phyloP scores from a whole-genome alignment of 2,113 vertebrate species.

The Cinclus mexicanus region DNA sequence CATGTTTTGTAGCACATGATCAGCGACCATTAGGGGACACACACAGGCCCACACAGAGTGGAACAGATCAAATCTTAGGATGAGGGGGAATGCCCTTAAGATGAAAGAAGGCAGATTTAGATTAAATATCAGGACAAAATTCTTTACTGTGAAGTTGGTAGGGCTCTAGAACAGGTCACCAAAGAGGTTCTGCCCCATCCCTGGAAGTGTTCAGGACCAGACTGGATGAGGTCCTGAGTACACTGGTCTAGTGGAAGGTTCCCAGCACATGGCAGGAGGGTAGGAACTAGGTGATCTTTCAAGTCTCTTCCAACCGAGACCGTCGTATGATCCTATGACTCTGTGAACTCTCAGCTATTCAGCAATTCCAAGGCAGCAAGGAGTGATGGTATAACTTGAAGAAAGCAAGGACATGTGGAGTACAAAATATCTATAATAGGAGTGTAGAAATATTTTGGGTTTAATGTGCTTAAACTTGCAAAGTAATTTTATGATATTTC shows the following conservation, averaged over 20 bases:
- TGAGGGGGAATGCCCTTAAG: not conserved
- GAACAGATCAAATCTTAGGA: not conserved
- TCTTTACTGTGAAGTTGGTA: not conserved
- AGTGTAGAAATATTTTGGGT: not conserved
- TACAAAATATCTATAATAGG: not conserved
- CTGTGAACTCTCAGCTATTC: not conserved
- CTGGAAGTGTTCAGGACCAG: not conserved
- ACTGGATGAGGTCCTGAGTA: not conserved
- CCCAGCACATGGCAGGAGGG: no score
- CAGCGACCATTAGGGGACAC: not conserved
- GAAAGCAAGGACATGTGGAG: not conserved
- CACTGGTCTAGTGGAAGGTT: not conserved
- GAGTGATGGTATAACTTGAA: not conserved
- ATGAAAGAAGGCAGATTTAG: not conserved
- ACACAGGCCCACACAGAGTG: rapidly evolving
- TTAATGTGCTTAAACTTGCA: not conserved
- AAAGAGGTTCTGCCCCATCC: not conserved
- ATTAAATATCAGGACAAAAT: not conserved
- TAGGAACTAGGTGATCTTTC: not conserved
- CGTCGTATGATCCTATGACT: not conserved
- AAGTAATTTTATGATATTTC: not conserved
- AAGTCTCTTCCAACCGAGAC: not conserved
- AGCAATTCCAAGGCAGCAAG: not conserved
- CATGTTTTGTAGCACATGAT: not conserved
- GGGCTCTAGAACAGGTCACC: not conserved